Evolutionary conservation across 2,113 vertebrate genomes (phyloP).

Genomic region (Podarcis muralis): DNA sequence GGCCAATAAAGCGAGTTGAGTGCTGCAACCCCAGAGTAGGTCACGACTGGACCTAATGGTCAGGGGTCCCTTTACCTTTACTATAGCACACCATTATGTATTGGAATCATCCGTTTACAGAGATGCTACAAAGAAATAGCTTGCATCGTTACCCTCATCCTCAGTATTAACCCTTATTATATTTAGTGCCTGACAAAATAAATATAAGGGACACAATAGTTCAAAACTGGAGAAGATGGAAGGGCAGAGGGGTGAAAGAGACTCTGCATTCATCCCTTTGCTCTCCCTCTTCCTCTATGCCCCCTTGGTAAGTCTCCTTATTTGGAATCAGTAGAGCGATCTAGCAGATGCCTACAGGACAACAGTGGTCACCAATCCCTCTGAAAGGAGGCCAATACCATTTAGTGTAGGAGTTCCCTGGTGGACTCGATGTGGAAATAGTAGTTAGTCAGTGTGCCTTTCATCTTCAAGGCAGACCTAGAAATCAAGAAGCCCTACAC

Average conservation of each 20-base stretch:
- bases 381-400: neutral
- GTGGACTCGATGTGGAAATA: neutral
- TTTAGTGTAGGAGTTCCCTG: neutral
- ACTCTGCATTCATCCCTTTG: neutral
- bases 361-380: neutral
- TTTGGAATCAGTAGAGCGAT: neutral
- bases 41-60: no score
- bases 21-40: no score
- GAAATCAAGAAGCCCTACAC: neutral
- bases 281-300: neutral
- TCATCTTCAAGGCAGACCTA: neutral
- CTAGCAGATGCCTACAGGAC: neutral
- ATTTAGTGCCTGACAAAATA: no score
- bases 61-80: no score
- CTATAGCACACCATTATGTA: neutral
- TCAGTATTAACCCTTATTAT: neutral
- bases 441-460: neutral
- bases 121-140: neutral
- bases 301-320: neutral
- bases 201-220: no score
- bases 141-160: neutral
- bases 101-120: neutral
- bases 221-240: neutral
- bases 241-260: neutral
- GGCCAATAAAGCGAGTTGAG: no score